Evolutionary conservation across 1,140 invertebrate species (phyloP), one percentile per base, ranked within the genome.

Genomic region (Ceratoteleas bidentatus): DNA sequence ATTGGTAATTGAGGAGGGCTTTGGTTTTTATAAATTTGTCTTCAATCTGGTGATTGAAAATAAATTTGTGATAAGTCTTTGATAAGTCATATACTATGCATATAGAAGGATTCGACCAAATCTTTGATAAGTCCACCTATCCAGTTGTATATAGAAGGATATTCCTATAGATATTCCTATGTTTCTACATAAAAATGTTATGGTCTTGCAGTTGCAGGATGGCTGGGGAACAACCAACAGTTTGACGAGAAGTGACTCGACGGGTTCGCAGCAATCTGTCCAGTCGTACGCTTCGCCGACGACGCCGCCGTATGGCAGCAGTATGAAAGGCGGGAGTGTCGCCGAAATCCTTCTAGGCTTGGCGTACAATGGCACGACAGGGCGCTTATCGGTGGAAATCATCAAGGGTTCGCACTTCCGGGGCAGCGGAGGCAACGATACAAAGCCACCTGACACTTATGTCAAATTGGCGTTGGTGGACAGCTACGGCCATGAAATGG

Each of bases 391-490:
- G 16, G 96, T 98, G n/a, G 97, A 98, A 92, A 95, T 97, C 74
- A 93, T 98, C 78, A 98, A 98, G 92, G 98, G 97, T 64, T 98
- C 96, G 76, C 97, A 98, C 91, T 98, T 98, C 90, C 92, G 95
- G 82, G 95, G 94, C 83, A 88, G 92, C 79, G 93, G 75, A 88
- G 93, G 92, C 82, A 93, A 86, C 53, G 88, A 90, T 49, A 89
- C 88, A 70, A 95, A 95, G 87, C 95, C 96, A 36, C 96, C 96
- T 33, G 98, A 99, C 87, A 98, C 97, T 0, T 98, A 98, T 88
- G 97, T 98, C 0, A 99, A 98, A 91, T 89, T 98, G 50, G 95
- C 95, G 77, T 93, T 99, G 84, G 95, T 98, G 64, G 97, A 97
- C 86, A 97, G 96, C 52, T 96, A 96, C 83, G 97, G 97, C 9